Evolutionary conservation across 23 tunicate species (phyloP), one percentile per base, ranked within the genome.

Genomic region (Aplidium turbinatum): DNA sequence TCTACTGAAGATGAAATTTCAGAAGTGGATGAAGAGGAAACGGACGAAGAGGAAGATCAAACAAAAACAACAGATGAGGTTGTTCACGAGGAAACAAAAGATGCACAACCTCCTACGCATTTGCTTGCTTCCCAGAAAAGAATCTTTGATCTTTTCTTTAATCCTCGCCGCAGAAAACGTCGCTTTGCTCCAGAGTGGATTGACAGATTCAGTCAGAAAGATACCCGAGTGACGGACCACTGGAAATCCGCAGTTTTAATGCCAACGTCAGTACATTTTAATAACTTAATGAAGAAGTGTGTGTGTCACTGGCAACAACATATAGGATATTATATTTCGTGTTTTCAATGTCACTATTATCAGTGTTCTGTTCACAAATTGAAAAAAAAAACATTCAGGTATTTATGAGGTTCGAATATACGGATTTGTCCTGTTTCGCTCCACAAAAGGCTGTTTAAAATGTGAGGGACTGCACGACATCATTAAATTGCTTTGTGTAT

Each of bases 221-320:
- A 70, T 4, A 21, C 4, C 7, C 20, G 6, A 27, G 24, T 3
- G 6, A 70, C 3, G 3, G 58, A 70, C 19, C 58, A 4, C 6
- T 70, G 76, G 76, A 47, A 48, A 29, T 70, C 76, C 13, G 76
- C 76, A 24, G 76, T 70, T 70, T 48, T 70, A 47, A 70, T 70
- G 58, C 58, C 76, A 48, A 70, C 58, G 72, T 60, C 6, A 6
- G 23, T 42, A 42, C 48, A 9, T 42, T 42, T 42, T 42, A 9
- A 13, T 42, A 42, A 9, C 13, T 9, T 42, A 42, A 9, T 42
- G 48, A 13, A 42, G 48, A 9, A 13, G 48, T 42, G 9, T 9
- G 9, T 42, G 13, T n/a, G n/a, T n/a, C n/a, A n/a, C n/a, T n/a
- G n/a, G n/a, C n/a, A n/a, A n/a, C n/a, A n/a, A n/a, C n/a, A n/a